Evolutionary conservation across 2,797 vertebrate genomes (phyloP), one percentile per base, ranked within the genome.

Genomic region (Cuculus canorus): DNA sequence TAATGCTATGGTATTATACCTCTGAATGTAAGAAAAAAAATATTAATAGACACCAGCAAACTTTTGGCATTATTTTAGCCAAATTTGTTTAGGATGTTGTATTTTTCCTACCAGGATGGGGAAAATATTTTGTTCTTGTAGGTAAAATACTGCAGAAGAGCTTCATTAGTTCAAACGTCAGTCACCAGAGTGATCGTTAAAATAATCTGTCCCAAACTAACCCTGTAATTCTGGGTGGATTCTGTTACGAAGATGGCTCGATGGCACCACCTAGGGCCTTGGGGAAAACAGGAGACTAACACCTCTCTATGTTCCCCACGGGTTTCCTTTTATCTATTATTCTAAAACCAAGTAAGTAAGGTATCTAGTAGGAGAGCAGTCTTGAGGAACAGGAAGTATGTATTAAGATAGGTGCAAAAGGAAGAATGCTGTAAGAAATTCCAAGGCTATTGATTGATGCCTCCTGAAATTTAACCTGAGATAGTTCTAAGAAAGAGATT

Each of bases 211-310:
- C 41, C 41, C 41, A 54, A 64, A 64, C 53, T 28, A 57, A 57
- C 11, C 56, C 64, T 35, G 47, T 95, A 88, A 70, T 76, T 77
- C 56, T 45, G 33, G 10, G 17, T 78, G n/a, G 75, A 4, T 75
- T 96, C 68, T 61, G 18, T 82, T 85, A 73, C 71, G 52, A 91
- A 85, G 69, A 32, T 57, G 15, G 39, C 95, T 96, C 94, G 88
- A 82, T 80, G 96, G 96, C 95, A 78, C 97, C 97, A 93, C 66
- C 97, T 97, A 95, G 92, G 93, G 98, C 94, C 78, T 13, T 50
- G 64, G 82, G 90, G 76, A 64, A 6, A 90, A n/a, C 13, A 32
- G 14, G 19, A 69, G 48, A 6, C 35, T 48, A 7, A 37, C 3
- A 17, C 13, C 8, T 6, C 4, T 7, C 17, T 16, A 28, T 73